phyloP scores from a whole-genome alignment of 2,797 vertebrate species.

The Pangasius mekongensis region DNA sequence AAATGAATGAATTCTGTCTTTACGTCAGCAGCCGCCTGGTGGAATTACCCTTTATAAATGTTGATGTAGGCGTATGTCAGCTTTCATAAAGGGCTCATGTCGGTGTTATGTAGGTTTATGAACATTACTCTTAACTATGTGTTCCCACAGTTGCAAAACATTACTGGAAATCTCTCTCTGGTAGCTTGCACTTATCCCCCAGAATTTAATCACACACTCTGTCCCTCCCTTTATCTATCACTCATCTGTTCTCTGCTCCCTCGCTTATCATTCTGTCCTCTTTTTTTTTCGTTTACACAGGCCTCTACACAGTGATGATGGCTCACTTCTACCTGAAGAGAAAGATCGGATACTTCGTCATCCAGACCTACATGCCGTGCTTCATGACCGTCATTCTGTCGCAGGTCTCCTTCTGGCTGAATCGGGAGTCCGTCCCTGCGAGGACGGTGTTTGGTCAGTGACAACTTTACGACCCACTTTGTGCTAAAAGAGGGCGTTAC shows the following conservation, averaged over 20 bases:
- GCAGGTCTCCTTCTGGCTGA: slow-evolving; percentile 98
- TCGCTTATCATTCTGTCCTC: slow-evolving; percentile 34
- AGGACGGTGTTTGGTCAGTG: slow-evolving; percentile 96
- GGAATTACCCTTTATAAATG: not conserved
- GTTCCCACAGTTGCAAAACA: not conserved
- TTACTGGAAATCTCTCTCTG: not conserved
- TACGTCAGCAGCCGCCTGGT: not conserved
- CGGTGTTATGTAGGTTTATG: not conserved
- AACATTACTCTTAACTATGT: not conserved
- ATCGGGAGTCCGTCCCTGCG: slow-evolving; percentile 95
- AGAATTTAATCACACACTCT: slow-evolving; percentile 45
- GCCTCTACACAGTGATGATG: slow-evolving; percentile 98
- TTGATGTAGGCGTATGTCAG: not conserved
- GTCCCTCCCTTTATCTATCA: slow-evolving; percentile 24
- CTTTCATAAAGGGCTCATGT: not conserved
- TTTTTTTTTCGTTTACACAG: slow-evolving; percentile 66
- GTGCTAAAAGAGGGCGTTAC: not conserved
- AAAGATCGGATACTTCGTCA: slow-evolving; percentile 98
- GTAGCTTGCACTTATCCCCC: not conserved
- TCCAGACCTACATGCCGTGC: slow-evolving; percentile 98
- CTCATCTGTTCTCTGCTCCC: slow-evolving; percentile 30
- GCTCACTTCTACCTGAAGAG: slow-evolving; percentile 97
- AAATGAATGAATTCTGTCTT: too few species aligned
- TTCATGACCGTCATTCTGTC: slow-evolving; percentile 99
- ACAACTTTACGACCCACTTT: not conserved